These are phyloP conservation scores for Nymphalis urticae DNA, from an alignment of 2,888 invertebrate species.

Conservation along the genomic window DNA sequence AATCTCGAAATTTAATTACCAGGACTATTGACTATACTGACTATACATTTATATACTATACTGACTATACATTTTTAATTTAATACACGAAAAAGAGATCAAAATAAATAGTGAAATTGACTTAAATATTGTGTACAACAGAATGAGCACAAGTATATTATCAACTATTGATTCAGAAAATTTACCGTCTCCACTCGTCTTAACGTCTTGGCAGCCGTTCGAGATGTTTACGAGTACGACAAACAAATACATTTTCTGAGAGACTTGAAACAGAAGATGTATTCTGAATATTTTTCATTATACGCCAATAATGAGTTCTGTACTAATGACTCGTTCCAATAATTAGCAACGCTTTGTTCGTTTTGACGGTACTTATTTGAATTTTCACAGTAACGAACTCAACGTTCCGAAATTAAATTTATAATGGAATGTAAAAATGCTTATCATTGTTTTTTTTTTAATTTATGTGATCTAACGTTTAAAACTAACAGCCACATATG, in stretches of 20 bases:
- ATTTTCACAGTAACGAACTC: background rate
- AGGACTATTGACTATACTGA: too few species aligned
- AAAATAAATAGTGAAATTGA: too few species aligned
- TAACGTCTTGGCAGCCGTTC: background rate
- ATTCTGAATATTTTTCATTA: conserved; percentile 36
- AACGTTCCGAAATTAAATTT: conserved; percentile 9
- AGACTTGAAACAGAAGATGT: conserved; percentile 29
- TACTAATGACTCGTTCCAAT: conserved; percentile 30
- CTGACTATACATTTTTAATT: too few species aligned
- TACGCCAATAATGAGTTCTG: conserved; percentile 32
- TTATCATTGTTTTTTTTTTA: background rate
- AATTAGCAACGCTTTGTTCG: conserved; percentile 34
- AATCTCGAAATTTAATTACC: too few species aligned
- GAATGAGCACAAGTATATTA: too few species aligned
- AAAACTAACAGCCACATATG: too few species aligned
- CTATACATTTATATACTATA: too few species aligned
- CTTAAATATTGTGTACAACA: too few species aligned
- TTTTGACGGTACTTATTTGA: conserved; percentile 25
- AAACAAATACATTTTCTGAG: conserved; percentile 30
- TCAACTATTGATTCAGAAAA: too few species aligned
- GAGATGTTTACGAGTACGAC: conserved; percentile 9
- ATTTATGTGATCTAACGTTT: background rate
- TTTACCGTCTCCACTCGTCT: background rate
- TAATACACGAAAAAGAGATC: too few species aligned
- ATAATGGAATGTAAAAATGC: conserved; percentile 17